Evolutionary conservation across 2,797 vertebrate species (phyloP).

Genomic region (Sebastes diploproa): DNA sequence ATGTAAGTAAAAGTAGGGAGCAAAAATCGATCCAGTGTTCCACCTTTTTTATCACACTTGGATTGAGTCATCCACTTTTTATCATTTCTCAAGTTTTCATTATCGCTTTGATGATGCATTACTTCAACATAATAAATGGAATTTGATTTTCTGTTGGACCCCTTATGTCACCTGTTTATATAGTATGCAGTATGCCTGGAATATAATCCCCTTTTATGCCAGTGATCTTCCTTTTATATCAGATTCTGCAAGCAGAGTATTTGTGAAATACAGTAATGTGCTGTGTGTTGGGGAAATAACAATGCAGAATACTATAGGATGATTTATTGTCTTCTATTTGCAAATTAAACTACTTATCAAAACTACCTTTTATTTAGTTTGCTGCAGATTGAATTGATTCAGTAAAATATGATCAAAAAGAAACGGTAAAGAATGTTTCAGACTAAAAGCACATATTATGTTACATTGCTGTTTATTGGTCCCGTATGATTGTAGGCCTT

Average conservation of each 20-base stretch:
- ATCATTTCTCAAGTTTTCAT: neutral
- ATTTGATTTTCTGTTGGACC: no score
- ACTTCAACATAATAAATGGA: neutral
- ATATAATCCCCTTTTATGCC: neutral
- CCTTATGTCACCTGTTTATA: no score
- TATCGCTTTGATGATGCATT: neutral
- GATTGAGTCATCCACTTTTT: neutral
- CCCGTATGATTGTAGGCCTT: conserved; percentile 34
- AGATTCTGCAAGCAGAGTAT: neutral
- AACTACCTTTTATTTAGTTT: neutral
- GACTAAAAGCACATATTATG: conserved; percentile 14
- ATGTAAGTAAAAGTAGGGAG: neutral
- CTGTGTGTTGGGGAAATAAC: neutral
- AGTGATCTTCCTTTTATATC: neutral
- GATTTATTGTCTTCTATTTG: neutral
- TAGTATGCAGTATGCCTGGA: neutral
- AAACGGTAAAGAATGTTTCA: conserved; percentile 2
- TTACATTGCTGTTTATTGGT: conserved; percentile 37
- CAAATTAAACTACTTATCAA: neutral
- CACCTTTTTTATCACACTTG: neutral
- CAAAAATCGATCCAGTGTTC: neutral
- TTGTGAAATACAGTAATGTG: neutral
- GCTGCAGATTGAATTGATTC: neutral
- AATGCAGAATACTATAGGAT: neutral
- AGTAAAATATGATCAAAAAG: neutral